Evolutionary conservation across 2,888 invertebrate genomes (phyloP), one percentile per base, ranked within the genome.

Genomic region (Anorthoa munda): DNA sequence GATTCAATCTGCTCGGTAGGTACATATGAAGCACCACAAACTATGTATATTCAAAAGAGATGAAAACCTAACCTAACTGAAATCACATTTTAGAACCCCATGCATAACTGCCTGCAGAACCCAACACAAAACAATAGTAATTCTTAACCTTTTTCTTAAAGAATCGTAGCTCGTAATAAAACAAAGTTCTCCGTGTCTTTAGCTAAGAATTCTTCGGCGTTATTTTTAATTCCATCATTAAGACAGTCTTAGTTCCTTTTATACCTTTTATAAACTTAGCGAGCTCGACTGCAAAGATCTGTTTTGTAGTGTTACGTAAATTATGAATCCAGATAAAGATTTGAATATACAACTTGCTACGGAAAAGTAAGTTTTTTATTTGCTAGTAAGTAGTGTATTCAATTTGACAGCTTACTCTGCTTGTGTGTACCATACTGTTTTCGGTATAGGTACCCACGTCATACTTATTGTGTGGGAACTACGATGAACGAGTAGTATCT

Each of bases 261-360:
- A 23, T 53, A 66, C 48, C 53, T 78, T 64, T 77, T 58, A 48
- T 63, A 51, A 75, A 63, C 68, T 77, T 26, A 50, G 18, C 12
- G 12, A 65, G 21, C 13, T 66, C 9, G 18, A 58, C 46, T 63
- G 26, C 15, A 2, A 60, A 23, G 48, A 39, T 75, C n/a, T n/a
- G 45, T 58, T 46, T 65, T 46, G 53, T 61, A 74, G 31, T 15
- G 2, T 9, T 45, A 50, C 23, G 5, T 69, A 46, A 18, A 31
- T 18, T 55, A 55, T 46, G 18, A 23, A 39, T 13, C 23, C 7
- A 23, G 53, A 66, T 61, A 61, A 39, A 39, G 9, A 39, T 39
- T 39, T 7, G 7, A 39, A 39, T 39, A 39, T 39, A 39, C 39
- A 39, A 39, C 39, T 39, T 39, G 39, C 1, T 39, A 39, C 4